Conservation (phyloP, 2,113 vertebrate species). For the Microcebus griseorufus region DNA sequence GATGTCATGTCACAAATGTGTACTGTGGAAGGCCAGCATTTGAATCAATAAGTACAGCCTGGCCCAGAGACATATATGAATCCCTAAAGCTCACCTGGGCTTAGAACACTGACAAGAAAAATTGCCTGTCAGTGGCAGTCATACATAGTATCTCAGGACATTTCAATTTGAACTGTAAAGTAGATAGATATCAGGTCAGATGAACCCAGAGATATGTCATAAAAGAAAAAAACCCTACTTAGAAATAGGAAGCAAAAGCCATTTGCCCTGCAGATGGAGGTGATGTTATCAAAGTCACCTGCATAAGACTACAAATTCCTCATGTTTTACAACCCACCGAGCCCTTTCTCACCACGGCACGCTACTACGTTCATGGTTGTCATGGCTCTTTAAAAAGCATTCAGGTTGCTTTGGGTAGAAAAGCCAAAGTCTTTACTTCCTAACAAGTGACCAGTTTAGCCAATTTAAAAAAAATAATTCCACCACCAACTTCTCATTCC, state of each 20-base stretch:
- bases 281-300: not conserved
- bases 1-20: not conserved
- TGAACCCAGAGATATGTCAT: not conserved
- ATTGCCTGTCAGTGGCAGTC: not conserved
- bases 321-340: not conserved
- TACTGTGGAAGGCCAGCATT: not conserved
- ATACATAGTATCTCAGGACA: not conserved
- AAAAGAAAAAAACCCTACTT: not conserved
- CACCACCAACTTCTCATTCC: not conserved
- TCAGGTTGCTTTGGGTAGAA: not conserved
- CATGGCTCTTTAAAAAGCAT: not conserved
- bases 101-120: not conserved
- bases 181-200: not conserved
- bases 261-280: not conserved
- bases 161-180: not conserved
- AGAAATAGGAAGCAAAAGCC: not conserved
- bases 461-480: not conserved
- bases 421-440: not conserved
- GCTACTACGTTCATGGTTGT: not conserved
- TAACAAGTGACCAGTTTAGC: not conserved
- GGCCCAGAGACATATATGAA: not conserved
- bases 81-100: not conserved
- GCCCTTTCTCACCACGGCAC: rapidly evolving
- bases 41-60: not conserved
- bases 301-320: not conserved